A percentile compares a stretch with the other conserved stretches of the same genome.
Evolutionary conservation across 2,888 invertebrate species (phyloP).

Genomic region (Latrodectus elegans): DNA sequence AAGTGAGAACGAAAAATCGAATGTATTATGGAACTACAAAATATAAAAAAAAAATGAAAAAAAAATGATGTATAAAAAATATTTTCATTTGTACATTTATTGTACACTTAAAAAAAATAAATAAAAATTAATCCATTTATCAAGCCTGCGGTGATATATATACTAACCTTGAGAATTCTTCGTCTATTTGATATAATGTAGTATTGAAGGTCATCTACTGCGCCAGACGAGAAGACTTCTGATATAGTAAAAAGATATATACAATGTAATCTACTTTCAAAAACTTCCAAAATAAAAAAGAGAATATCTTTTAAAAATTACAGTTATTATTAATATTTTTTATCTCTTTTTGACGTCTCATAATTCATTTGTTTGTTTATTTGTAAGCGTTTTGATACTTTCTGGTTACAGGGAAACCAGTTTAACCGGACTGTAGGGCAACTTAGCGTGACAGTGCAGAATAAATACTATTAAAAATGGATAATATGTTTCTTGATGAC

Average conservation of each 20-base stretch:
- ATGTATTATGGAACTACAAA: slow-evolving; percentile 35
- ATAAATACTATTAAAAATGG: slow-evolving; percentile 69
- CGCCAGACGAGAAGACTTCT: slow-evolving; percentile 7
- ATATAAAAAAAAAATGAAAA: slow-evolving; percentile 10
- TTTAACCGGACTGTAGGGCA: slow-evolving; percentile 56
- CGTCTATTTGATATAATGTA: slow-evolving; percentile 35
- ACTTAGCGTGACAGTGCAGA: slow-evolving; percentile 66
- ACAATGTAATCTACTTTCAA: slow-evolving; percentile 39
- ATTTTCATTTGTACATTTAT: background rate
- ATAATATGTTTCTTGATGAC: slow-evolving; percentile 67
- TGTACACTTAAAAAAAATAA: background rate
- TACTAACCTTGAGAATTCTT: slow-evolving; percentile 55
- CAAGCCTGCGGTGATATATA: slow-evolving; percentile 63
- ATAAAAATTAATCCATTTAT: slow-evolving; percentile 63
- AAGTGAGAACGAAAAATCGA: slow-evolving; percentile 44
- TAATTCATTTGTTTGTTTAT: slow-evolving; percentile 68
- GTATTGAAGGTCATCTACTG: slow-evolving; percentile 54
- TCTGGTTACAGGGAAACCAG: slow-evolving; percentile 62
- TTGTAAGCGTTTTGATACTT: slow-evolving; percentile 62
- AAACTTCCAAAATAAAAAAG: slow-evolving; percentile 29
- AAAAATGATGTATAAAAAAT: slow-evolving; percentile 15
- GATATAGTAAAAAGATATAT: slow-evolving; percentile 41
- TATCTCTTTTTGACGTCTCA: slow-evolving; percentile 48
- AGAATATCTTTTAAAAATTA: slow-evolving; percentile 64
- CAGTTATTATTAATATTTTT: slow-evolving; percentile 68